Evolutionary conservation across 2,888 invertebrate species (phyloP).

Genomic region (Thereva nobilitata): DNA sequence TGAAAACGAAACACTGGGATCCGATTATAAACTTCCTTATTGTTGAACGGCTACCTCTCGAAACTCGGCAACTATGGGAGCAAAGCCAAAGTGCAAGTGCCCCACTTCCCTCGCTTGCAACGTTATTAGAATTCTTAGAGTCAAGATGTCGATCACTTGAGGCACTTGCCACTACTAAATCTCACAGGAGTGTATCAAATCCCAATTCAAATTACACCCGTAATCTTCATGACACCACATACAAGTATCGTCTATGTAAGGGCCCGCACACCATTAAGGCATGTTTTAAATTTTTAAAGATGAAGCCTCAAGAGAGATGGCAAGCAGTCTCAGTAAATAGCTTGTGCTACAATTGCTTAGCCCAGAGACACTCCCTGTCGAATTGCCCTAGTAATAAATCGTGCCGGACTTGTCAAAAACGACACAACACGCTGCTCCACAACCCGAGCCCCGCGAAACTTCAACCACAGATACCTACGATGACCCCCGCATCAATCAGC

Average conservation of each 20-base stretch:
- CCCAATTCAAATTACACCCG: background rate
- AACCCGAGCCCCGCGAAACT: background rate
- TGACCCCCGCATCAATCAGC: background rate
- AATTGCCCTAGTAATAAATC: background rate
- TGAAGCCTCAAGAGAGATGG: background rate
- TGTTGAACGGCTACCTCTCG: background rate
- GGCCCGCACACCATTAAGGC: background rate
- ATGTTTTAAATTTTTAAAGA: background rate
- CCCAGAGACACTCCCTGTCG: background rate
- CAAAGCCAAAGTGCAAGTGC: background rate
- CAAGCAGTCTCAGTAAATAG: background rate
- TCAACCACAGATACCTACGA: too few relatives aligned
- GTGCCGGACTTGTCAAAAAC: background rate
- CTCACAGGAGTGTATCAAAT: background rate
- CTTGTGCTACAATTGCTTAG: background rate
- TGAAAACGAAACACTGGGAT: constrained; percentile 16
- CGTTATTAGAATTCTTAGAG: background rate
- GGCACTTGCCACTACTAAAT: background rate
- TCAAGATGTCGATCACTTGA: background rate
- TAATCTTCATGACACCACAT: background rate
- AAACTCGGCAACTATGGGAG: constrained; percentile 6
- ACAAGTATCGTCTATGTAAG: background rate
- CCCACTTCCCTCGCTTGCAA: background rate
- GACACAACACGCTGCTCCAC: background rate
- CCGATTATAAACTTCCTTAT: background rate